phyloP scores from a whole-genome alignment of 2,888 invertebrate species.

The Eulithis prunata region DNA sequence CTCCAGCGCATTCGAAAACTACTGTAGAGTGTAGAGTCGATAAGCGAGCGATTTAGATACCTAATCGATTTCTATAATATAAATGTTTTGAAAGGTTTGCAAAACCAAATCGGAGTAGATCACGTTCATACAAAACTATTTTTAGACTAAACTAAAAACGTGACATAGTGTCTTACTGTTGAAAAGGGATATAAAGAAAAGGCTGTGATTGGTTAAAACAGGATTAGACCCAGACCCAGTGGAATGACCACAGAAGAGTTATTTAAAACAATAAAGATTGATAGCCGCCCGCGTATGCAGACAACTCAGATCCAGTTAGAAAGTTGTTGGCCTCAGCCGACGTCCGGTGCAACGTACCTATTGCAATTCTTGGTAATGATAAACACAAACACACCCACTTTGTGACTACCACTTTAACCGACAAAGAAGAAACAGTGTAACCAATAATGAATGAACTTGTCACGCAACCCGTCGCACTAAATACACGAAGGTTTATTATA shows the following conservation, averaged over 20 bases:
- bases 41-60: conserved; percentile 53
- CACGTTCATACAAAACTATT: neutral
- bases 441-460: too few relatives aligned
- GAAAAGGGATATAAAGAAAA: too few relatives aligned
- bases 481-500: too few relatives aligned
- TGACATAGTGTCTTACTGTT: too few relatives aligned
- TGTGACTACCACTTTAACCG: neutral
- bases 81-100: neutral
- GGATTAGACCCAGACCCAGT: neutral
- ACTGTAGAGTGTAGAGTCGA: conserved; percentile 37
- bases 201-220: neutral
- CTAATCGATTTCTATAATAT: neutral
- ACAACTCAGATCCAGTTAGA: conserved; percentile 50
- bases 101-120: neutral
- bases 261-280: neutral
- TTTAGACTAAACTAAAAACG: too few relatives aligned
- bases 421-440: too few relatives aligned
- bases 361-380: conserved; percentile 14
- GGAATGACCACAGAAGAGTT: neutral
- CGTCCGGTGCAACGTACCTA: conserved; percentile 12
- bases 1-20: conserved; percentile 62
- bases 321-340: conserved; percentile 57
- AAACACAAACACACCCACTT: conserved; percentile 26
- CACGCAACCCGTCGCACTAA: too few relatives aligned
- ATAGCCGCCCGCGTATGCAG: conserved; percentile 23